phyloP scores from a whole-genome alignment of 1,140 invertebrate genomes.

The Leptopilina clavipes region DNA sequence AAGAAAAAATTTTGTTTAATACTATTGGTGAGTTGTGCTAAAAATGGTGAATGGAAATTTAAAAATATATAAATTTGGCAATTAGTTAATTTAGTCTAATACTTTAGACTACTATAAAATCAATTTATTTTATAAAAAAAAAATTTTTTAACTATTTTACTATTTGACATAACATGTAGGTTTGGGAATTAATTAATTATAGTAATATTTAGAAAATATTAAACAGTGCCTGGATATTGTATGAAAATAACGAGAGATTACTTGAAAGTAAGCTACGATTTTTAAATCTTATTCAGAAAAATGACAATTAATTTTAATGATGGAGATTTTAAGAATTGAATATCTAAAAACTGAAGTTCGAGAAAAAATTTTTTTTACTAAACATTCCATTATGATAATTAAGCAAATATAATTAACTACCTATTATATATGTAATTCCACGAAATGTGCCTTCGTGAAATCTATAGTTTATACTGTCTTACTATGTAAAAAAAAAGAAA shows the following conservation, averaged over 20 bases:
- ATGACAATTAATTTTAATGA: conserved; percentile 39
- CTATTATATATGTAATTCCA: neutral
- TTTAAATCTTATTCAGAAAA: neutral
- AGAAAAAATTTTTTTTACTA: conserved; percentile 46
- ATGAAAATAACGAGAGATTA: neutral
- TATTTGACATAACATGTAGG: neutral
- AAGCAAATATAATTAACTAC: neutral
- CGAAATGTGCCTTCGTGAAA: conserved; percentile 18
- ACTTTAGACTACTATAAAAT: no score
- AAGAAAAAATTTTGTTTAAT: neutral
- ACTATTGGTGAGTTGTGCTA: neutral
- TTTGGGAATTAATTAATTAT: neutral
- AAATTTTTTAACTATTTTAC: neutral
- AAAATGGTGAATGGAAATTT: neutral
- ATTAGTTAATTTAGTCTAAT: neutral
- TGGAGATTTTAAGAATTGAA: conserved; percentile 44
- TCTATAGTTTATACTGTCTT: neutral
- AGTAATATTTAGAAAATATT: neutral
- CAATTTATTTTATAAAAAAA: no score
- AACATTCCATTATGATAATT: neutral
- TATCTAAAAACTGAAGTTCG: conserved; percentile 40
- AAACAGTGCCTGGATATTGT: conserved; percentile 14
- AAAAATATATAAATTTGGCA: neutral
- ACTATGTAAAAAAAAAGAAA: neutral
- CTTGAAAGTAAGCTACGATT: neutral